A percentile compares a stretch with the other conserved stretches of the same genome.
Evolutionary conservation across 2,797 vertebrate genomes (phyloP).

Genomic region (Pygocentrus nattereri): DNA sequence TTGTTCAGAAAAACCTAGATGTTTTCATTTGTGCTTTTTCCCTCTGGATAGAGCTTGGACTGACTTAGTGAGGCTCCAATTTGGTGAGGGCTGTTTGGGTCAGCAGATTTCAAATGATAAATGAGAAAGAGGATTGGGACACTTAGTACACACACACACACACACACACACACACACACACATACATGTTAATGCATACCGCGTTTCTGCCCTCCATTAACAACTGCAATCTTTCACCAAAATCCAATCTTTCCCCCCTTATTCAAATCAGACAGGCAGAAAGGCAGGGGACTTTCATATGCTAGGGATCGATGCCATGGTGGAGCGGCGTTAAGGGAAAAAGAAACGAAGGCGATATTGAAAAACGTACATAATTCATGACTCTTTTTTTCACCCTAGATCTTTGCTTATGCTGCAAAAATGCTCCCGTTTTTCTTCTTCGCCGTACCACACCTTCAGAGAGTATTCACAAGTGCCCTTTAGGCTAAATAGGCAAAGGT

Average conservation of each 20-base stretch:
- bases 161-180: constrained; percentile 5
- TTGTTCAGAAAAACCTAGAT: not conserved
- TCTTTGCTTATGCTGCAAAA: constrained; percentile 58
- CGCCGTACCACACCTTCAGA: constrained; percentile 28
- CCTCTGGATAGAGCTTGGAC: not conserved
- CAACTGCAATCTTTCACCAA: constrained; percentile 30
- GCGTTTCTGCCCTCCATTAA: constrained; percentile 29
- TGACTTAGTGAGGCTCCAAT: constrained; percentile 12
- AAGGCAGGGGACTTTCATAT: constrained; percentile 50
- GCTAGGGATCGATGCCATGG: constrained; percentile 50
- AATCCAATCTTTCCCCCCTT: constrained; percentile 12
- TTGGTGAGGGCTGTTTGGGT: constrained; percentile 28
- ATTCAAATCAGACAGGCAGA: constrained; percentile 41
- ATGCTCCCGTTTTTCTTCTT: constrained; percentile 33
- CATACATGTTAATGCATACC: constrained; percentile 14
- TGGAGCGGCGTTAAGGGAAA: not conserved
- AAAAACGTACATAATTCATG: constrained; percentile 59
- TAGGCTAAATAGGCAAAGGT: constrained; percentile 26
- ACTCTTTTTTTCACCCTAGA: constrained; percentile 11
- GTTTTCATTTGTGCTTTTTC: not conserved
- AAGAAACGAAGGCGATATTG: constrained; percentile 49
- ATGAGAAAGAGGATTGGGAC: constrained; percentile 21
- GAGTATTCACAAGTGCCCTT: constrained; percentile 40
- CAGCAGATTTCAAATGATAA: constrained; percentile 40
- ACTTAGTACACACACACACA: constrained; percentile 10